Evolutionary conservation across 2,113 vertebrate species (phyloP).

Genomic region (Rhinoptilus africanus): DNA sequence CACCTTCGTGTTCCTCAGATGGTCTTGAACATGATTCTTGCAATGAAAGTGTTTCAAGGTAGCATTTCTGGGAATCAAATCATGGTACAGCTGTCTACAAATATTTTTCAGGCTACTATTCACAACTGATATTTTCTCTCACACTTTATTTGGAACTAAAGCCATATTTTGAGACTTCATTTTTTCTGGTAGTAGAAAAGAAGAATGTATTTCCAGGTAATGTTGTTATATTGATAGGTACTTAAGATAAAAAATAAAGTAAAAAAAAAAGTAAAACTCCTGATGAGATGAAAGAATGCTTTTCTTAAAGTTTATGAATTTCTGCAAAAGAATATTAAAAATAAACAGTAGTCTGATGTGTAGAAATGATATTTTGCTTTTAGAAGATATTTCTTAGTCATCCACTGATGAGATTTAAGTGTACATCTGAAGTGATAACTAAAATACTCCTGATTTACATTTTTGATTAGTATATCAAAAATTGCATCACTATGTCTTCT

Average conservation of each 20-base stretch:
- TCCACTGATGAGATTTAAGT: not conserved
- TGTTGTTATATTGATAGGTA: not conserved
- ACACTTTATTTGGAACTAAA: not conserved
- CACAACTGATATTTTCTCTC: not conserved
- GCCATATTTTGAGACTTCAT: not conserved
- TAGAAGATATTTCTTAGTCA: not conserved
- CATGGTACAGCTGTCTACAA: not conserved
- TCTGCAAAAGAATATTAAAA: not conserved
- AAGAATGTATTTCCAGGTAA: not conserved
- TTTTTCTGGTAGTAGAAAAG: not conserved
- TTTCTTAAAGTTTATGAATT: not conserved
- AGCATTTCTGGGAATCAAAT: not conserved
- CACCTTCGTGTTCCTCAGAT: too few relatives aligned
- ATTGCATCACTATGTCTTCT: not conserved
- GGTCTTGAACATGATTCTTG: not conserved
- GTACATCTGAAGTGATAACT: not conserved
- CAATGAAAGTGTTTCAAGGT: not conserved
- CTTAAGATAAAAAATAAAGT: not conserved
- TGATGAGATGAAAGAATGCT: not conserved
- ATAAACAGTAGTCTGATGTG: not conserved
- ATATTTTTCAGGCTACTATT: not conserved
- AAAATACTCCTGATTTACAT: not conserved
- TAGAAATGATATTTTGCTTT: not conserved
- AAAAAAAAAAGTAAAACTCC: not conserved
- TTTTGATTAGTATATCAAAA: not conserved